phyloP scores from a whole-genome alignment of 2,113 vertebrate genomes.

The Illadopsis cleaveri region DNA sequence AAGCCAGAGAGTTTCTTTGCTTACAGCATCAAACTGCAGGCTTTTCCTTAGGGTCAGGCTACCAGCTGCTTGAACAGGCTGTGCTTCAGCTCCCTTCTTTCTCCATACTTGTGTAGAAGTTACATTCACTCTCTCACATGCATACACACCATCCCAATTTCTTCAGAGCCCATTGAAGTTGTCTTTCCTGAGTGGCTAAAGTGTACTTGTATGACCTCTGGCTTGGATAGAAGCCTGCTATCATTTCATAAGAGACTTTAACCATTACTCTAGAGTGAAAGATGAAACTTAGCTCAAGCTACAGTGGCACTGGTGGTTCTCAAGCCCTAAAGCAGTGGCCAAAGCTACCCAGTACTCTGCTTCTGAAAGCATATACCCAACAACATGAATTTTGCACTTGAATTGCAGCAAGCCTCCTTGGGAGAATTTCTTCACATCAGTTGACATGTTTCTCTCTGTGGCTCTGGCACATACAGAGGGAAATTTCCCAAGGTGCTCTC shows the following conservation, averaged over 20 bases:
- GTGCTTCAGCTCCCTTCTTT: background rate
- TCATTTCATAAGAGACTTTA: background rate
- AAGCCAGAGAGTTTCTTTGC: background rate
- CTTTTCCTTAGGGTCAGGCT: conserved; percentile 10
- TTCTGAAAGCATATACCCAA: background rate
- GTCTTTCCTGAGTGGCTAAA: background rate
- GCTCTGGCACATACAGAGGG: background rate
- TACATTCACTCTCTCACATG: background rate
- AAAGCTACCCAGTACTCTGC: background rate
- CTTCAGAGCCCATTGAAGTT: background rate
- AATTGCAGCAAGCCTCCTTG: background rate
- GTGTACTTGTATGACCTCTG: background rate
- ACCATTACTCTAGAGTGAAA: background rate
- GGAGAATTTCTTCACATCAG: background rate
- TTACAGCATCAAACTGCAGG: background rate
- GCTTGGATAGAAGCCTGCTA: background rate
- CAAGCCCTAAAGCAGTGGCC: background rate
- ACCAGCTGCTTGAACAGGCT: conserved; percentile 23
- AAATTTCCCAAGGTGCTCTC: background rate
- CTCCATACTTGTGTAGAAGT: background rate
- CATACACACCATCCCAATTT: background rate
- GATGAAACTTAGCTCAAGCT: background rate
- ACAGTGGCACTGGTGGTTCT: background rate
- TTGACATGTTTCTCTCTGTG: background rate
- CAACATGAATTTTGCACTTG: background rate